Conservation (phyloP, 2,888 invertebrate genomes). For the Itoplectis maculator region DNA sequence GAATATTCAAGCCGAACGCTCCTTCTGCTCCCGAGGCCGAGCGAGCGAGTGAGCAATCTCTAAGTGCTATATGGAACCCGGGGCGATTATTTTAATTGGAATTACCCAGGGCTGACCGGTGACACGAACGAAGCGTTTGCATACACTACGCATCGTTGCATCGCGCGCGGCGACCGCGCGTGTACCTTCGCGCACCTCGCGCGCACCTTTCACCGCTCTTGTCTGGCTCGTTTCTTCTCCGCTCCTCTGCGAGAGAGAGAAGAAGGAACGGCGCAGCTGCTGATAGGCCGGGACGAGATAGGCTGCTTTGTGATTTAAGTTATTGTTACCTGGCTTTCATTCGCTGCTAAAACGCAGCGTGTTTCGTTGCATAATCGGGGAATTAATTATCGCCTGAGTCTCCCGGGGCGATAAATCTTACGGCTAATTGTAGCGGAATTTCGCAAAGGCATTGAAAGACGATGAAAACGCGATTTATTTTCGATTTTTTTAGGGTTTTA, state of each 20-base stretch:
- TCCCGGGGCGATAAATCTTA: no score
- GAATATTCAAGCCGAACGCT: conserved; percentile 68
- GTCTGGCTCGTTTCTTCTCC: no score
- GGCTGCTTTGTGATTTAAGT: neutral
- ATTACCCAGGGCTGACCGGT: conserved; percentile 63
- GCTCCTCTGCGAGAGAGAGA: no score
- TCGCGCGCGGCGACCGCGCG: no score
- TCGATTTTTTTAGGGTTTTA: no score
- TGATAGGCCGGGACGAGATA: neutral
- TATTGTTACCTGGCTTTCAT: neutral
- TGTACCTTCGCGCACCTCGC: neutral
- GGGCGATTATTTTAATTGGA: conserved; percentile 73
- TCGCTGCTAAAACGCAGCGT: neutral
- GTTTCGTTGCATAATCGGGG: neutral
- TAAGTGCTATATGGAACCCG: conserved; percentile 68
- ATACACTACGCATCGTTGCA: conserved; percentile 57
- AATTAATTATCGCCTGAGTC: no score
- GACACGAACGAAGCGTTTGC: conserved; percentile 58
- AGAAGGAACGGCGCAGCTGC: no score
- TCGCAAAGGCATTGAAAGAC: no score
- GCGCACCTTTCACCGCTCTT: conserved; percentile 6
- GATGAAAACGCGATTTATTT: no score
- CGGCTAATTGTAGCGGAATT: neutral
- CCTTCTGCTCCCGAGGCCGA: neutral
- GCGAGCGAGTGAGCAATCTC: conserved; percentile 56